phyloP scores from a whole-genome alignment of 2,113 vertebrate genomes.

The Camelus dromedarius region DNA sequence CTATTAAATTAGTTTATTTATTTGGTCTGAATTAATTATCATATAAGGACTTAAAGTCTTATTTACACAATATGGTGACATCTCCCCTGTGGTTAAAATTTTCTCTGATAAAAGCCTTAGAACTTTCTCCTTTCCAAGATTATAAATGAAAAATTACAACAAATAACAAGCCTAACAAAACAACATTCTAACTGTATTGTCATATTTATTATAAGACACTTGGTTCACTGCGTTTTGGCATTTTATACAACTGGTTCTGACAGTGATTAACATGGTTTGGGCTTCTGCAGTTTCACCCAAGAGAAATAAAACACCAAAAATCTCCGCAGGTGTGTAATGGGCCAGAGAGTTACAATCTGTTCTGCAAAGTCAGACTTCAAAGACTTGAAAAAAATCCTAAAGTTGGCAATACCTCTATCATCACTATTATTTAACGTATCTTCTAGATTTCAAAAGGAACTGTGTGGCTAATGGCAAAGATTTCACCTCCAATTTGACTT shows the following conservation, averaged over 20 bases:
- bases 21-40: conserved; percentile 56
- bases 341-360: conserved; percentile 95
- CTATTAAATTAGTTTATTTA: conserved; percentile 33
- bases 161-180: conserved; percentile 88
- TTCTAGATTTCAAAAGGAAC: conserved; percentile 83
- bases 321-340: conserved; percentile 92
- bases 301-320: conserved; percentile 92
- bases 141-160: conserved; percentile 84
- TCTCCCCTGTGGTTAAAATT: conserved; percentile 58
- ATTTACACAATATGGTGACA: conserved; percentile 62
- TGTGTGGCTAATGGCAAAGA: conserved; percentile 70
- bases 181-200: conserved; percentile 87
- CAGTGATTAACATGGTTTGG: conserved; percentile 92
- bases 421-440: conserved; percentile 82
- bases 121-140: conserved; percentile 69
- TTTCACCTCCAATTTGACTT: conserved; percentile 79
- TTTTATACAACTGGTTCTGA: conserved; percentile 93
- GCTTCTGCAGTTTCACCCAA: conserved; percentile 89
- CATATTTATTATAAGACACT: conserved; percentile 89
- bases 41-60: conserved; percentile 40
- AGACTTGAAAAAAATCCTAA: conserved; percentile 87
- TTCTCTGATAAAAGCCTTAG: conserved; percentile 60
- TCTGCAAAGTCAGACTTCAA: conserved; percentile 91
- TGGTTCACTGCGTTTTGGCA: conserved; percentile 90
- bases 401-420: conserved; percentile 84